Evolutionary conservation across 2,113 vertebrate species (phyloP).

Genomic region (Pyrgilauda ruficollis): DNA sequence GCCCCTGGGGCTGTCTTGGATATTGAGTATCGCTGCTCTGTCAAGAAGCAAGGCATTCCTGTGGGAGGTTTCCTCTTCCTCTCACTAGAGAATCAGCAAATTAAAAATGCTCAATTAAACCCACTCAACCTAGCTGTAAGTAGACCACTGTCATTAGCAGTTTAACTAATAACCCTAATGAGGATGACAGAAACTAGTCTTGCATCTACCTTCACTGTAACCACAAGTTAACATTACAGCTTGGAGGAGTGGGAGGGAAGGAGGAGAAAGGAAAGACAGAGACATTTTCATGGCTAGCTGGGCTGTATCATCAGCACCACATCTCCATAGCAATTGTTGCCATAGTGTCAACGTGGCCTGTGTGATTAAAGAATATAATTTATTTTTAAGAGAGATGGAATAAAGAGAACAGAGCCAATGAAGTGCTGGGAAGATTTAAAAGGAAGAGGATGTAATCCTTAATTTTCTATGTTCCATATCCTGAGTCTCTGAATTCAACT

Average conservation of each 20-base stretch:
- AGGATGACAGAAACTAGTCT: not conserved
- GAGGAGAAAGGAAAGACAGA: not conserved
- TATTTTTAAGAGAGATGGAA: not conserved
- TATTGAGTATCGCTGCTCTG: not conserved
- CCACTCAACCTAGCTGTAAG: not conserved
- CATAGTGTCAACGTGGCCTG: not conserved
- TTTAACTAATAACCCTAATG: not conserved
- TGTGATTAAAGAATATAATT: not conserved
- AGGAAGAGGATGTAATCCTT: not conserved
- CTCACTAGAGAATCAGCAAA: conserved; percentile 40
- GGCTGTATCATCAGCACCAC: not conserved
- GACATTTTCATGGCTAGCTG: not conserved
- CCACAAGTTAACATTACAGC: not conserved
- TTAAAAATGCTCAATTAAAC: conserved; percentile 1
- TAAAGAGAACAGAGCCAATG: not conserved
- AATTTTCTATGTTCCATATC: not conserved
- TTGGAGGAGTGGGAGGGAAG: not conserved
- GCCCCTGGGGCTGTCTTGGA: not conserved
- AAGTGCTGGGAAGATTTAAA: not conserved
- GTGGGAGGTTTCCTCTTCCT: not conserved
- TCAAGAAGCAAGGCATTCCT: not conserved
- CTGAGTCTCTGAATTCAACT: not conserved
- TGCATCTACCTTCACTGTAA: not conserved
- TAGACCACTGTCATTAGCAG: not conserved
- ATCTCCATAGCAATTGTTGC: conserved; percentile 49